phyloP scores from a whole-genome alignment of 2,797 vertebrate genomes.

The Monodelphis domestica region DNA sequence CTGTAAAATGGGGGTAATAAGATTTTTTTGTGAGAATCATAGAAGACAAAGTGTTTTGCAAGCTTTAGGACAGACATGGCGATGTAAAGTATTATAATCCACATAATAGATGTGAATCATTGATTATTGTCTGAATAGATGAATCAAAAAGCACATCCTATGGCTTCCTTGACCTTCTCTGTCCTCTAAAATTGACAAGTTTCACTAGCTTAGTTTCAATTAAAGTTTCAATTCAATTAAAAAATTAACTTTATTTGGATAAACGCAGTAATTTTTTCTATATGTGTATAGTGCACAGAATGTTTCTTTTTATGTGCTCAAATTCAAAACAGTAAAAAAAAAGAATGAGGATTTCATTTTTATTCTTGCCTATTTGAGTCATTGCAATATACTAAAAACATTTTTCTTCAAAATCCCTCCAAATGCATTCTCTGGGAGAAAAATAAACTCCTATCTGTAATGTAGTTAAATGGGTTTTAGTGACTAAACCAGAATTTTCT shows the following conservation, averaged over 20 bases:
- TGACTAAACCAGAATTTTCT: background rate
- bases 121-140: background rate
- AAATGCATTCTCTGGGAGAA: background rate
- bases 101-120: background rate
- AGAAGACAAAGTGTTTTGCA: background rate
- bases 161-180: background rate
- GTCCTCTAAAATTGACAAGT: background rate
- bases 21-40: background rate
- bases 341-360: background rate
- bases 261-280: background rate
- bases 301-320: background rate
- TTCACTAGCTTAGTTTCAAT: conserved; percentile 14
- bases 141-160: background rate
- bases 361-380: background rate
- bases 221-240: too few species aligned
- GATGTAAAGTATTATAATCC: background rate
- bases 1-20: background rate
- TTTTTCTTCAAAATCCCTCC: background rate
- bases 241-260: background rate
- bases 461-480: conserved; percentile 10
- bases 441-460: background rate
- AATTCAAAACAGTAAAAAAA: background rate
- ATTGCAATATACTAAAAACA: conserved; percentile 1
- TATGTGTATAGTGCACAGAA: background rate
- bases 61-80: rapidly evolving